Evolutionary conservation across 2,113 vertebrate genomes (phyloP), one percentile per base, ranked within the genome.

Genomic region (Phaethornis superciliosus): DNA sequence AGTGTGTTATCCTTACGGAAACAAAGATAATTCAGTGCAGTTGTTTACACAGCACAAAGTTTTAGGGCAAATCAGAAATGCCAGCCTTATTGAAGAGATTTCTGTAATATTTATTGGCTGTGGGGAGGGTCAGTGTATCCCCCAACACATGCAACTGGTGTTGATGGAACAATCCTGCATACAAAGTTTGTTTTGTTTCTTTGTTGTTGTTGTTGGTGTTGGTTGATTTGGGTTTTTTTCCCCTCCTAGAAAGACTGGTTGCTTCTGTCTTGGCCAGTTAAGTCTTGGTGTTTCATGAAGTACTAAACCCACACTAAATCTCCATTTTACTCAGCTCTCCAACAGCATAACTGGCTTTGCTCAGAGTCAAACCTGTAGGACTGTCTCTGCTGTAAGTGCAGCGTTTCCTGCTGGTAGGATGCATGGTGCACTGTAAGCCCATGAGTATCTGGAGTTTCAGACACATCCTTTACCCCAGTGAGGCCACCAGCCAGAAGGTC

Each of bases 1-100:
- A 97, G 74, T 79, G 70, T 44, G 65, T 95, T 97, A 96, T 96
- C 95, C 94, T 93, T 97, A 64, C 74, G 52, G 86, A 97, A 97
- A 97, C 92, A 97, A 81, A 85, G 79, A 74, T 94, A 95, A 94
- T 96, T 95, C 85, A 27, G 59, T 88, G 82, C 94, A 95, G 96
- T 94, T 95, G 94, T 94, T 95, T 92, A 68, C 63, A 92, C 83
- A 96, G 95, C 67, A 88, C 80, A 87, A 72, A 93, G 88, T 74
- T 89, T 93, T 84, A 89, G 89, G 81, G 90, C 44, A 78, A 74
- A 80, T 85, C 30, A 15, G 92, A 89, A 84, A 92, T 68, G 35
- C 93, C 81, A 90, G 3, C 44, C 75, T 56, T 64, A 15, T 44
- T 47, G 80, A 81, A 81, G 77, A 90, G 58, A 24, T 8, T 58